Evolutionary conservation across 2,888 invertebrate genomes (phyloP).

Genomic region (Mamestra brassicae): DNA sequence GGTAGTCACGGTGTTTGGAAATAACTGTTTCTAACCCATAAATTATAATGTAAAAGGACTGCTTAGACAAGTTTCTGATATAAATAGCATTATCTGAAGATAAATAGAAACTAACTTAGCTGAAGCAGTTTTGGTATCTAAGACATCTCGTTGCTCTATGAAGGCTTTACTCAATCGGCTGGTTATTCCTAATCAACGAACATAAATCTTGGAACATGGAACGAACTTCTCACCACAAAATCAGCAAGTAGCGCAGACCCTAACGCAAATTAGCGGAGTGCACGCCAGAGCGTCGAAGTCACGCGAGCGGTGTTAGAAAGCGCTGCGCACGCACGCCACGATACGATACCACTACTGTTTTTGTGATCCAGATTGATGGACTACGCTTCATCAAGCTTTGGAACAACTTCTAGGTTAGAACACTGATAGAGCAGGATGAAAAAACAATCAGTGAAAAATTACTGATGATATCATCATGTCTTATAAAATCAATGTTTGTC

Average conservation of each 20-base stretch:
- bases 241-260: slow-evolving; percentile 68
- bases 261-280: slow-evolving; percentile 77
- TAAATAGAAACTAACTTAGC: not conserved
- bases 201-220: slow-evolving; percentile 25
- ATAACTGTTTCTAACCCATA: slow-evolving; percentile 25
- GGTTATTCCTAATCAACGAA: slow-evolving; percentile 22
- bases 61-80: slow-evolving; percentile 1
- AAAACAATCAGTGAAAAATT: not conserved
- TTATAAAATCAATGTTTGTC: not conserved
- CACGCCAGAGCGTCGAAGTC: slow-evolving; percentile 70
- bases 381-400: slow-evolving; percentile 45
- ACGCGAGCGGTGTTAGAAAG: slow-evolving; percentile 80
- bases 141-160: slow-evolving; percentile 3
- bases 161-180: slow-evolving; percentile 11
- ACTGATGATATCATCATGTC: not conserved
- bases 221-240: slow-evolving; percentile 57
- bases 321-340: slow-evolving; percentile 68
- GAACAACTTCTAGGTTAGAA: slow-evolving; percentile 15
- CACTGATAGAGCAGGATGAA: slow-evolving; percentile 5
- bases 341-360: slow-evolving; percentile 44
- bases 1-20: slow-evolving; percentile 26
- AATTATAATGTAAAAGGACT: slow-evolving; percentile 8
- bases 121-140: not conserved
- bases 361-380: slow-evolving; percentile 56
- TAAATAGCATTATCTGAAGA: not conserved